Percentiles rank a stretch among this genome's conserved stretches.
phyloP scores from a whole-genome alignment of 2,888 invertebrate species.

The Epiblema foenella region DNA sequence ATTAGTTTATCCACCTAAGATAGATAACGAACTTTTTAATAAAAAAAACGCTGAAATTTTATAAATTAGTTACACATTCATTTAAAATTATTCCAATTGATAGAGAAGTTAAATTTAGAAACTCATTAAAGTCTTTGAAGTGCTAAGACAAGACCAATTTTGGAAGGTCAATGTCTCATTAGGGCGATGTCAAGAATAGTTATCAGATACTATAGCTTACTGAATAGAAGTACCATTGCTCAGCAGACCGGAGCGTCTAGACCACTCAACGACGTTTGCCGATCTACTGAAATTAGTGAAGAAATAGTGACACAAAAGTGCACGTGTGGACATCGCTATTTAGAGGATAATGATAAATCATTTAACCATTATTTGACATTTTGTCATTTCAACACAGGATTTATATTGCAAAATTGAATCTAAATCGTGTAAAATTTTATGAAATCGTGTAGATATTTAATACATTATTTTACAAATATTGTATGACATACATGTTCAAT shows the following conservation, averaged over 20 bases:
- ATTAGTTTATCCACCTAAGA: neutral
- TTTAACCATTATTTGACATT: too few relatives aligned
- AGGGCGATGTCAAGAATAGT: constrained; percentile 19
- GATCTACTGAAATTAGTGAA: neutral
- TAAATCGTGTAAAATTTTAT: too few relatives aligned
- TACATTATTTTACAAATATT: too few relatives aligned
- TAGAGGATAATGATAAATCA: neutral
- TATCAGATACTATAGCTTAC: constrained; percentile 37
- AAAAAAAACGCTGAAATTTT: neutral
- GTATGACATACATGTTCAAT: too few relatives aligned
- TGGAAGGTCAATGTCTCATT: constrained; percentile 28
- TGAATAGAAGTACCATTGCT: constrained; percentile 33
- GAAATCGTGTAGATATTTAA: too few relatives aligned
- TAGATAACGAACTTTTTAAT: neutral
- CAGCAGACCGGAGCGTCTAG: constrained; percentile 18
- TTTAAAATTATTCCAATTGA: neutral
- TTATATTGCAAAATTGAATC: too few relatives aligned
- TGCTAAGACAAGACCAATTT: neutral
- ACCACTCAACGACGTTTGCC: neutral
- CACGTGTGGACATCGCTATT: neutral
- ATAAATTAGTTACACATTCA: neutral
- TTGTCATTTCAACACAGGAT: too few relatives aligned
- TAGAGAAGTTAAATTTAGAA: neutral
- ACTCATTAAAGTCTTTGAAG: neutral
- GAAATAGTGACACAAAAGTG: neutral